Evolutionary conservation across 2,797 vertebrate species (phyloP), one percentile per base, ranked within the genome.

Genomic region (Centroberyx gerrardi): DNA sequence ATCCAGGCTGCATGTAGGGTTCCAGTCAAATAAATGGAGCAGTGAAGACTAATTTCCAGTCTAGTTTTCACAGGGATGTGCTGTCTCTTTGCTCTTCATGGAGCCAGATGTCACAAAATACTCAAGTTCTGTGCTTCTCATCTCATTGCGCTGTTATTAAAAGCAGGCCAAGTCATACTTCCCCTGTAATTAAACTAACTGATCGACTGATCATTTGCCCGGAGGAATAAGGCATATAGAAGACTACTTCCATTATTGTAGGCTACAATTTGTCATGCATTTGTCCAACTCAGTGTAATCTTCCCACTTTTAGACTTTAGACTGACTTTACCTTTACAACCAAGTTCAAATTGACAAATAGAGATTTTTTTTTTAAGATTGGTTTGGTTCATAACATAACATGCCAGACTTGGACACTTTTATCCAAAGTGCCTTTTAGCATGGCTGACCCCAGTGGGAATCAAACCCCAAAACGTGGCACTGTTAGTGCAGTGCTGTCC

Each of bases 141-240:
- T 62, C 33, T 78, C 48, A 38, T 44, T 58, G 59, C 22, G 52
- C 18, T 1, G 4, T 81, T 79, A 66, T 64, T 74, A 73, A 44
- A 71, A 74, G 60, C 42, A 70, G 38, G 48, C 6, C 0, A 33
- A 68, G 18, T 51, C 40, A 40, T 62, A 8, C 62, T 33, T 29
- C 58, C 22, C 12, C 53, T 82, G 62, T 72, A 64, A 72, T 82
- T 48, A 74, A 72, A 73, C 44, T 5, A 60, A 33, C 36, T 62
- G 15, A 73, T 38, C 3, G 54, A 38, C 42, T 60, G 13, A 60
- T 72, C 0, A 14, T 75, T 67, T 54, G n/a, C 22, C 55, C 36
- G 62, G 42, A 58, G n/a, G 18, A 46, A 14, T 8, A 28, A 49
- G 36, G 15, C 17, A 28, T 62, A 51, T 48, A 53, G 22, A n/a